phyloP scores from a whole-genome alignment of 2,797 vertebrate species.

The Tragopan temminckii region DNA sequence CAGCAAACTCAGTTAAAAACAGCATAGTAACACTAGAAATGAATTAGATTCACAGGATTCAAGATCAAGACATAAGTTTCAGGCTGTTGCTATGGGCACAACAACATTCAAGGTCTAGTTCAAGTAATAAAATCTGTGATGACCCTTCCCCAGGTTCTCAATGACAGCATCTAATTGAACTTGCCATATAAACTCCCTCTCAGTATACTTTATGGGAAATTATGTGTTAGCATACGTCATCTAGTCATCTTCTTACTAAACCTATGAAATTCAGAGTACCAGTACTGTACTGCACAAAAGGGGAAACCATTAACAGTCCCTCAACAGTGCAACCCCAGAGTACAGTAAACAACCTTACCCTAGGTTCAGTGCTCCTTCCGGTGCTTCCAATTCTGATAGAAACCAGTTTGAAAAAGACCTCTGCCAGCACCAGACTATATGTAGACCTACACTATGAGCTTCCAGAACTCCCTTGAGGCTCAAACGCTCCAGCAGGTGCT shows the following conservation, averaged over 20 bases:
- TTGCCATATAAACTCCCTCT: background rate
- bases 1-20: background rate
- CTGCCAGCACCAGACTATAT: background rate
- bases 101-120: background rate
- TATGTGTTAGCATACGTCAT: background rate
- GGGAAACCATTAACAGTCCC: background rate
- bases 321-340: background rate
- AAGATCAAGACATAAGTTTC: background rate
- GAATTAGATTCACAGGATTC: background rate
- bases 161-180: background rate
- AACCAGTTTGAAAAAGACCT: background rate
- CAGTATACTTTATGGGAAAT: background rate
- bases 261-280: background rate
- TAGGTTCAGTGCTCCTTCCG: background rate
- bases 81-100: background rate
- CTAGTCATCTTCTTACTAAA: background rate
- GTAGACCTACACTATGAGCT: background rate
- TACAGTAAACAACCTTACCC: background rate
- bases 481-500: background rate
- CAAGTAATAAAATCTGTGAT: background rate
- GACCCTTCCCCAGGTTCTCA: background rate
- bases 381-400: background rate
- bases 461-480: background rate
- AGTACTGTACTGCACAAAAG: fast-evolving
- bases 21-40: background rate